A percentile compares a stretch with the other conserved stretches of the same genome.
Conservation (phyloP, 2,113 vertebrate genomes). For the Cinclus cinclus region DNA sequence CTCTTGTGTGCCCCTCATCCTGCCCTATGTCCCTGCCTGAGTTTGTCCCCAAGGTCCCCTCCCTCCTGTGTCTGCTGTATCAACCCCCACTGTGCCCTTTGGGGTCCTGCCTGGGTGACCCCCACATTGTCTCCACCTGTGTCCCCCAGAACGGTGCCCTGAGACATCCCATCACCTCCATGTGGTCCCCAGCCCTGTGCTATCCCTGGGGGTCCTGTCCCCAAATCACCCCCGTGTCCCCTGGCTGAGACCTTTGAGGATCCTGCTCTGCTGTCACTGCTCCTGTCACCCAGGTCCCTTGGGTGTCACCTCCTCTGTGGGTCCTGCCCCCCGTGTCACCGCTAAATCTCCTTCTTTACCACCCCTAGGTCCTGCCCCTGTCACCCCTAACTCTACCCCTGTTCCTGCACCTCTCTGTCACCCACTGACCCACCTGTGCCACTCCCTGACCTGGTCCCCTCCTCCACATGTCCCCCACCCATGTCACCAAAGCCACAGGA, state of each 20-base stretch:
- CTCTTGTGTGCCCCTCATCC: too few species aligned
- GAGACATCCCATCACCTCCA: background rate
- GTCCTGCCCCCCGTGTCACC: background rate
- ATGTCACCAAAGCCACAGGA: background rate
- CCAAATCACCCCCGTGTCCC: background rate
- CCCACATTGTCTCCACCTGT: fast-evolving
- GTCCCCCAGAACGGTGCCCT: too few species aligned
- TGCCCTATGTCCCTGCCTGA: background rate
- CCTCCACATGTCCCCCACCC: fast-evolving
- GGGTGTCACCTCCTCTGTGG: background rate
- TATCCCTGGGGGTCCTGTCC: background rate
- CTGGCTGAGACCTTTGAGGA: too few species aligned
- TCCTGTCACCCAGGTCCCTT: background rate
- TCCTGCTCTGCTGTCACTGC: background rate
- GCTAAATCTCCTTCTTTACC: background rate
- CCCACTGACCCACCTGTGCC: background rate
- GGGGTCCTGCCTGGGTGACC: background rate
- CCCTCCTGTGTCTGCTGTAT: too few species aligned
- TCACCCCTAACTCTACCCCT: background rate
- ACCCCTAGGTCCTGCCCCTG: background rate
- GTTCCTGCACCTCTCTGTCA: background rate
- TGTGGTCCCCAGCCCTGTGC: background rate
- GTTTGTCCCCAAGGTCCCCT: background rate
- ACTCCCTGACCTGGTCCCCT: background rate
- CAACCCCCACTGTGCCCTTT: background rate